Base-by-base conservation (phyloP, 1,140 invertebrate genomes). In the Philopotamus ludificatus region DNA sequence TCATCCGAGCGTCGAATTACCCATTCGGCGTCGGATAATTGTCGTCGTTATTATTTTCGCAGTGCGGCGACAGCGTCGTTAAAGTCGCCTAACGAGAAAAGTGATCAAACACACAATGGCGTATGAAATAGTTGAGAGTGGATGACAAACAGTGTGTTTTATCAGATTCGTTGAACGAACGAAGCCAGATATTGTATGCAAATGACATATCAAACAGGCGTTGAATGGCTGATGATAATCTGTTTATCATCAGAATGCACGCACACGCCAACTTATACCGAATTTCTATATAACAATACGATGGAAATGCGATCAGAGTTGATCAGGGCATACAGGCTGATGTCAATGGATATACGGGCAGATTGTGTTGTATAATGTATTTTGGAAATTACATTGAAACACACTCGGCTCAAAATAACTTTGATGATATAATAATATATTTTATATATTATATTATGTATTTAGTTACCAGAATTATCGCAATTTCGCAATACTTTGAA, bases 201-300 rank as follows among this genome's bases (percentile, higher is more conserved):
- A 55, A 55, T 55, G 25, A 34, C 51, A 16, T 25, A 55, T 55
- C 25, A 34, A 55, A 55, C 51, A 15, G 26, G 25, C 51, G 2
- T 34, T 25, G 51, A 34, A 25, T 26, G 12, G 23, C 50, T 26
- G 23, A 55, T 25, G 51, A 39, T 55, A 55, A 55, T 55, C 51
- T 55, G 51, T 55, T 55, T 55, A 55, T 55, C 51, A 25, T 34
- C 51, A 34, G 39, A 55, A 34, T 34, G 26, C 51, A 55, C 21
- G 21, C 47, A 34, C 28, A 34, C 28, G 28, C 28, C 4, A 34
- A 34, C 28, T 34, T 34, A 34, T 34, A 7, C 28, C 28, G 12
- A 12, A 34, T 7, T 12, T 34, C 4, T 4, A 34, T 34, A 34
- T 34, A 34, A 34, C 28, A 34, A 34, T 34, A 34, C 28, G 12